These are phyloP conservation scores for Melitaea cinxia DNA, from an alignment of 1,140 invertebrate genomes.

Conservation along the genomic window DNA sequence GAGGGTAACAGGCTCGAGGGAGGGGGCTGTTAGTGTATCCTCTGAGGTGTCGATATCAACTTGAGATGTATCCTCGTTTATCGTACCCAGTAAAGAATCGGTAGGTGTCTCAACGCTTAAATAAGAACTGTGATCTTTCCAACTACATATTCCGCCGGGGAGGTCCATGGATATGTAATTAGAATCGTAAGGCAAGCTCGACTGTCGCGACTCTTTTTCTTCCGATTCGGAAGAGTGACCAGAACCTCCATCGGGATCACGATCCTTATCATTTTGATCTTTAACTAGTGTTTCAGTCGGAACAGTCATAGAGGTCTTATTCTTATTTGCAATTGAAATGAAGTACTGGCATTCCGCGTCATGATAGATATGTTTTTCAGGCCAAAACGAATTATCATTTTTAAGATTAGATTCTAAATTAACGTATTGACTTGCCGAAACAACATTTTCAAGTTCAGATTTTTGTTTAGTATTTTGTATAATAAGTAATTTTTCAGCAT, in stretches of 20 bases:
- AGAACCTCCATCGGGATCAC: slow-evolving; percentile 82
- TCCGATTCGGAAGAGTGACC: slow-evolving; percentile 81
- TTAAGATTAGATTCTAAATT: slow-evolving; percentile 67
- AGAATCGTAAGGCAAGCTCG: slow-evolving; percentile 80
- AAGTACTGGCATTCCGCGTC: slow-evolving; percentile 84
- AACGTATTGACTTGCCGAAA: slow-evolving; percentile 22
- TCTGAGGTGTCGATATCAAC: slow-evolving; percentile 57
- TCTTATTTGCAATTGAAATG: slow-evolving; percentile 73
- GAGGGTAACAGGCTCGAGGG: slow-evolving; percentile 55
- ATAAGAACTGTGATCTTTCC: slow-evolving; percentile 92
- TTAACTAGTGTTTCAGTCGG: slow-evolving; percentile 67
- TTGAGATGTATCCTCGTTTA: slow-evolving; percentile 44
- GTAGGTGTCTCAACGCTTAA: slow-evolving; percentile 81
- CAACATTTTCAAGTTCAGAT: neutral
- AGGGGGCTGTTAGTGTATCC: slow-evolving; percentile 76
- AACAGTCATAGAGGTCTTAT: slow-evolving; percentile 65
- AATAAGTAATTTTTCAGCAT: slow-evolving; percentile 57
- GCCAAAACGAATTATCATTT: slow-evolving; percentile 83
- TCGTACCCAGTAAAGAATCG: slow-evolving; percentile 45
- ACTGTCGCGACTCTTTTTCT: slow-evolving; percentile 56
- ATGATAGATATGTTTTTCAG: slow-evolving; percentile 83
- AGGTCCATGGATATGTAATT: slow-evolving; percentile 88
- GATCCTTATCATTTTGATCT: slow-evolving; percentile 83
- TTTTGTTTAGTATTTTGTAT: slow-evolving; percentile 32
- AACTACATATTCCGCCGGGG: slow-evolving; percentile 89